Percentiles rank a stretch among this genome's conserved stretches.
phyloP scores from a whole-genome alignment of 2,797 vertebrate species.

The Sciurus carolinensis region DNA sequence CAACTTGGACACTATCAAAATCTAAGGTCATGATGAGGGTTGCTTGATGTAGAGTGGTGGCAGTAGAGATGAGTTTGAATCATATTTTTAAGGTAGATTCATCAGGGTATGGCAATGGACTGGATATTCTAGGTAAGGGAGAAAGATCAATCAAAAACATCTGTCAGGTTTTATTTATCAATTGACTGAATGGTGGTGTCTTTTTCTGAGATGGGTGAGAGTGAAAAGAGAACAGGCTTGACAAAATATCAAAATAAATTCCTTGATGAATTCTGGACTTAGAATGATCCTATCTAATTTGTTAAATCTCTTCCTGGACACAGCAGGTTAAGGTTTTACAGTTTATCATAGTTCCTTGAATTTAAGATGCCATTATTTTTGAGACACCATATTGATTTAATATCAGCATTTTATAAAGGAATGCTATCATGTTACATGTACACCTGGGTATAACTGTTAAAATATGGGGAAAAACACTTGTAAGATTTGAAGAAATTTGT shows the following conservation, averaged over 20 bases:
- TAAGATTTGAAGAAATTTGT: constrained; percentile 49
- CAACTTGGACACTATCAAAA: background rate
- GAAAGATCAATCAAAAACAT: background rate
- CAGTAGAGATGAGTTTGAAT: background rate
- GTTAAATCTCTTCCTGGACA: background rate
- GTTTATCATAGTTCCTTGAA: background rate
- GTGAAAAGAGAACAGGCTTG: background rate
- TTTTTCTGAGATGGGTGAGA: background rate
- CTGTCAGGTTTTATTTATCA: background rate
- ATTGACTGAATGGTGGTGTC: background rate
- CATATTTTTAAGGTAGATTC: constrained; percentile 3
- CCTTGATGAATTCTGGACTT: background rate
- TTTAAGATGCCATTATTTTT: background rate
- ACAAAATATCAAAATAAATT: background rate
- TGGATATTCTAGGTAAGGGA: background rate
- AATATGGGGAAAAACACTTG: background rate
- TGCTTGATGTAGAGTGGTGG: background rate
- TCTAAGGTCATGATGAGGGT: background rate
- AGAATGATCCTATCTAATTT: background rate
- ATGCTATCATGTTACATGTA: background rate
- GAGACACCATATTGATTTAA: constrained; percentile 3
- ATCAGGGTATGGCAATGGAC: background rate
- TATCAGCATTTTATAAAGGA: background rate
- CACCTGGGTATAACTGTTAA: background rate
- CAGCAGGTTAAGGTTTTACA: background rate